Conservation (phyloP, 2,113 vertebrate species). For the Craseonycteris thonglongyai region DNA sequence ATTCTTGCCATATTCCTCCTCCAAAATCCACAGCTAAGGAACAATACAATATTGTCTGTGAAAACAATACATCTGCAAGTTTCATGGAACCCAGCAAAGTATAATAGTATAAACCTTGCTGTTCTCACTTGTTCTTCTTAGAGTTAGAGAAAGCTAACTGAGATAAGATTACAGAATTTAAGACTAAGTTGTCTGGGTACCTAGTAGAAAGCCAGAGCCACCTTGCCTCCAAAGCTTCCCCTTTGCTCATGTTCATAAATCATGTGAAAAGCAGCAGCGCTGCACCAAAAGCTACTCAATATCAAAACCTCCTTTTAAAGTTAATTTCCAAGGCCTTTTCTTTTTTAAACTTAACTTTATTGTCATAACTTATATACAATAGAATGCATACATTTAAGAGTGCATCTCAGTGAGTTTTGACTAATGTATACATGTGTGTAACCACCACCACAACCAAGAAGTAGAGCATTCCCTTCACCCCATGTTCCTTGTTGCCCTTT, state of each 20-base stretch:
- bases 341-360: neutral
- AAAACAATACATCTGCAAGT: neutral
- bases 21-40: neutral
- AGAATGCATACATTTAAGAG: neutral
- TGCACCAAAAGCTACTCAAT: conserved; percentile 4
- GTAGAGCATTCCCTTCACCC: neutral
- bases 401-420: neutral
- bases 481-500: neutral
- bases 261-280: neutral
- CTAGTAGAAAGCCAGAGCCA: neutral
- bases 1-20: neutral
- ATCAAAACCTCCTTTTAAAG: neutral
- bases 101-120: neutral
- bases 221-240: neutral
- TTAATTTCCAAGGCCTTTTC: neutral
- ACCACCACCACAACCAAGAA: neutral
- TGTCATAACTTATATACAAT: neutral
- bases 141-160: conserved; percentile 1
- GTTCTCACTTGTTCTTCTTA: neutral
- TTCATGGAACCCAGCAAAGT: conserved; percentile 7
- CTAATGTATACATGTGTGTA: neutral
- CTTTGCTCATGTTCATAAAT: neutral
- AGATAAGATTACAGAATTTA: neutral
- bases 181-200: neutral
- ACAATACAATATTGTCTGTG: neutral